phyloP scores from a whole-genome alignment of 2,888 invertebrate species.

The Merodon equestris region DNA sequence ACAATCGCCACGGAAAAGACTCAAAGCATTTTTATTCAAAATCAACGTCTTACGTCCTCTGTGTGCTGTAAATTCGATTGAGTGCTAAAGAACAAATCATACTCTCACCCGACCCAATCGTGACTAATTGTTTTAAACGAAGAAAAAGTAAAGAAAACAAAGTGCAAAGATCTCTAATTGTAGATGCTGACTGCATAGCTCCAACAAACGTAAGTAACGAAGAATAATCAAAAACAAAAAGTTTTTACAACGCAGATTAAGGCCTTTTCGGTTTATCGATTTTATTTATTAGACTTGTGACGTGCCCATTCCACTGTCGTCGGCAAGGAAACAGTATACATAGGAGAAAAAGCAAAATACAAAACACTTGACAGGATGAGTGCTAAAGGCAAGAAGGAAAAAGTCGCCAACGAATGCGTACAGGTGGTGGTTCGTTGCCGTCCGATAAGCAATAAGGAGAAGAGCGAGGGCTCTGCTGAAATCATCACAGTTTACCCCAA shows the following conservation, averaged over 20 bases:
- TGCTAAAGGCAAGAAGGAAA: slow-evolving; percentile 74
- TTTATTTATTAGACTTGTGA: slow-evolving; percentile 41
- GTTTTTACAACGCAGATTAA: neutral
- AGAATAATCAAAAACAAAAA: neutral
- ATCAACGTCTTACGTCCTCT: neutral
- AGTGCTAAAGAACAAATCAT: slow-evolving; percentile 6
- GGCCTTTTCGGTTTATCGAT: slow-evolving; percentile 46
- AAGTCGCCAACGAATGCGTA: slow-evolving; percentile 87
- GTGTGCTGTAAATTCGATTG: neutral
- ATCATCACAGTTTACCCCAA: slow-evolving; percentile 92
- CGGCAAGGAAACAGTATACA: slow-evolving; percentile 49
- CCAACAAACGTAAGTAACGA: slow-evolving; percentile 40
- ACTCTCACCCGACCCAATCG: slow-evolving; percentile 14
- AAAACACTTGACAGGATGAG: slow-evolving; percentile 71
- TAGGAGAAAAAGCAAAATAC: slow-evolving; percentile 7
- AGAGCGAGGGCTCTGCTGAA: slow-evolving; percentile 77
- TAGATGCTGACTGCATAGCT: slow-evolving; percentile 42
- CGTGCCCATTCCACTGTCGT: slow-evolving; percentile 33
- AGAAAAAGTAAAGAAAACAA: slow-evolving; percentile 33
- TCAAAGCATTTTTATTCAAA: neutral
- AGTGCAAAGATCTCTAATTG: slow-evolving; percentile 37
- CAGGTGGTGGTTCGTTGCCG: slow-evolving; percentile 98
- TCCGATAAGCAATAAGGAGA: slow-evolving; percentile 94
- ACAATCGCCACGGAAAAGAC: neutral
- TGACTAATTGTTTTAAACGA: slow-evolving; percentile 60